Evolutionary conservation across 2,113 vertebrate species (phyloP).

Genomic region (Isichthys henryi): DNA sequence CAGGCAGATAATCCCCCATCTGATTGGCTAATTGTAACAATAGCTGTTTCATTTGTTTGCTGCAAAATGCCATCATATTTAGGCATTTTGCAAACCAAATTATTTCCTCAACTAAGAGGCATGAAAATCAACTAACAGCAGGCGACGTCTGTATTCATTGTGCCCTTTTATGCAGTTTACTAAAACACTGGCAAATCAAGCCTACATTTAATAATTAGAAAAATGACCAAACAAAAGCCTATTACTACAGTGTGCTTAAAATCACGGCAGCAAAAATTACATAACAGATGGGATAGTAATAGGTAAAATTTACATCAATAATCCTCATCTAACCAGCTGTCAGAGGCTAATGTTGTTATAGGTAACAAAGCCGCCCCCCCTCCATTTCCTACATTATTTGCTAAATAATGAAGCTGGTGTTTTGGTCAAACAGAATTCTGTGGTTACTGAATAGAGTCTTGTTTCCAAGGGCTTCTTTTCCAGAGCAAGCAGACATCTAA

Average conservation of each 20-base stretch:
- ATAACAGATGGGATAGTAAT: neutral
- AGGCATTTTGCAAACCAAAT: too few relatives aligned
- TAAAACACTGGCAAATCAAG: neutral
- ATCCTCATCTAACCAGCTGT: neutral
- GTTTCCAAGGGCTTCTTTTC: neutral
- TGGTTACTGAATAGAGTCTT: neutral
- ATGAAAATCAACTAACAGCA: neutral
- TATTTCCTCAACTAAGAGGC: neutral
- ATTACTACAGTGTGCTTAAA: neutral
- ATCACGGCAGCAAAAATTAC: neutral
- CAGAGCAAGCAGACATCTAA: neutral
- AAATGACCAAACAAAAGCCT: neutral
- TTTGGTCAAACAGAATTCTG: neutral
- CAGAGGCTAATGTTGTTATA: neutral
- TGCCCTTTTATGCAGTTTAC: neutral
- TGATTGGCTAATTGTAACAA: conserved; percentile 9
- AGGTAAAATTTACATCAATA: neutral
- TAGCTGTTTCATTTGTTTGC: neutral
- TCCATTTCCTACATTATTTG: neutral
- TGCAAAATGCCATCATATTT: too few relatives aligned
- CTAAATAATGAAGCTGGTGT: neutral
- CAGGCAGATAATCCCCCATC: neutral
- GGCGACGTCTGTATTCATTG: neutral
- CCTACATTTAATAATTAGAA: neutral
- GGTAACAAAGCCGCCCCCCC: neutral